Base-by-base conservation (phyloP, 1,140 invertebrate species). In the Drosophila azteca region DNA sequence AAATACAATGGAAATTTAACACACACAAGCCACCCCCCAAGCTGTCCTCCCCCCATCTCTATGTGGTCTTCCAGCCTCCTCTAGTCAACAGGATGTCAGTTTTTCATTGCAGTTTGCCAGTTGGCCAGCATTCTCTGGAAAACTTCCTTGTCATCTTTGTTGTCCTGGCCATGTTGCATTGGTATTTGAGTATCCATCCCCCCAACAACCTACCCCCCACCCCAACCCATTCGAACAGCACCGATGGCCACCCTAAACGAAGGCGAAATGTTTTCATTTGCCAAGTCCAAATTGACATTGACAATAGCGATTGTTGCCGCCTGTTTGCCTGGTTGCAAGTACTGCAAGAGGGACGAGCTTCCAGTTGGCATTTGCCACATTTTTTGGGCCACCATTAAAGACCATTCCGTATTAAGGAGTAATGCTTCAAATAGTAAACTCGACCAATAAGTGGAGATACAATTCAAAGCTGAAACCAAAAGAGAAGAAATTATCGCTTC, bases 121-220 rank as follows among this genome's bases (percentile, higher is more conserved):
- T 70, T 75, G 65, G 62, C 59, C 75, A 24, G 53, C 54, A 57
- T 78, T 51, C 63, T 74, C 24, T 39, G 24, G 24, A 31, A 54
- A 70, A 79, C 55, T 84, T 83, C 63, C 73, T 77, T 81, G 78
- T 81, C 78, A 77, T 80, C 58, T 77, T 65, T 80, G 61, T 58
- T 67, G 66, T 57, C 71, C 35, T 65, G 51, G 57, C 53, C 45
- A 49, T 73, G 24, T 69, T 39, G 35, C 35, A 39, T 4, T 66
- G 62, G 35, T 39, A 26, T 55, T 63, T 35, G 31, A 31, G 31
- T 9, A 31, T 8, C 8, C 1, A 29, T 8, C 62, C 17, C 13
- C 0, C 39, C 2, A 15, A 35, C 13, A 1, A 20, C 17, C 17
- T 20, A 20, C 24, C 41, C 8, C 31, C 35, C 7, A 9, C 26